Conservation (phyloP, 1,140 invertebrate genomes). For the Atopsyche davidsoni region DNA sequence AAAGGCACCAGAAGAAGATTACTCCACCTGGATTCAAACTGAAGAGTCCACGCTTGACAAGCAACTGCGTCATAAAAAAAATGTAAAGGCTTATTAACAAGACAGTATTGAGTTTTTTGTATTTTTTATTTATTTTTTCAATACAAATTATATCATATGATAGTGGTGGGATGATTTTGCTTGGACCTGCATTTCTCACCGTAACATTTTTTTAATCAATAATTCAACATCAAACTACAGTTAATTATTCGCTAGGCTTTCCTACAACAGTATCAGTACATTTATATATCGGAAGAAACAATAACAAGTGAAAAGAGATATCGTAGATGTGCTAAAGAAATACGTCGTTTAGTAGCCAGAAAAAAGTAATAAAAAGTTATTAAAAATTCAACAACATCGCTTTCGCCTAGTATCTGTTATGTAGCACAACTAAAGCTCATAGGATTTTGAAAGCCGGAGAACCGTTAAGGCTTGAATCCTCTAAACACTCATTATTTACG, state of each 20-base stretch:
- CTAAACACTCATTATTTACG: background rate
- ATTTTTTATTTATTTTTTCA: too few relatives aligned
- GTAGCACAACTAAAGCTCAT: too few relatives aligned
- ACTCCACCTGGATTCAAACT: too few relatives aligned
- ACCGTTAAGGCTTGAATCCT: too few relatives aligned
- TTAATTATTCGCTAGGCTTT: background rate
- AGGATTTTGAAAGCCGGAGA: too few relatives aligned
- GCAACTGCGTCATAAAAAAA: too few relatives aligned
- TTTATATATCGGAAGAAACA: background rate
- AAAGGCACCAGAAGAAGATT: too few relatives aligned
- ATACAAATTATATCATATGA: too few relatives aligned
- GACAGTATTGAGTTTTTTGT: too few relatives aligned
- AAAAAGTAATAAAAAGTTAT: background rate
- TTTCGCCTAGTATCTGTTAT: background rate
- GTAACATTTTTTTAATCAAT: background rate
- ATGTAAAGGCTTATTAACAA: too few relatives aligned
- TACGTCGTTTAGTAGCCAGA: background rate
- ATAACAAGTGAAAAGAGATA: background rate
- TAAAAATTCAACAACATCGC: background rate
- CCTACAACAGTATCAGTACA: background rate
- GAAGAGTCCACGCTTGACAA: too few relatives aligned
- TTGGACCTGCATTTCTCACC: background rate
- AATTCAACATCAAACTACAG: background rate
- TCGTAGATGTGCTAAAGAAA: background rate
- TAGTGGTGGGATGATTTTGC: background rate